Evolutionary conservation across 2,797 vertebrate species (phyloP).

Genomic region (Muscicapa striata): DNA sequence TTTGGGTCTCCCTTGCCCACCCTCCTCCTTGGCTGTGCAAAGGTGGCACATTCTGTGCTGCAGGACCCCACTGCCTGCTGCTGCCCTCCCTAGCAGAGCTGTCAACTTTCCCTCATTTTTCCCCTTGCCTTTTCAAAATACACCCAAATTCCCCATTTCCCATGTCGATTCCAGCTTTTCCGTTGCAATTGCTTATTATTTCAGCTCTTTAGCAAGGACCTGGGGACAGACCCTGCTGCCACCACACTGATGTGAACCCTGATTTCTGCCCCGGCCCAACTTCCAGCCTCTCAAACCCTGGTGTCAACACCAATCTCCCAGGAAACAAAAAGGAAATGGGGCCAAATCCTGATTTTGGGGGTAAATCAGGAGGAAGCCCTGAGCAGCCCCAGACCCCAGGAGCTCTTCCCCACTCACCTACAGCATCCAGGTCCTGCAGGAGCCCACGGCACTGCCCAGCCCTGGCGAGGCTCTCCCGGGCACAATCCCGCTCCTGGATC

Average conservation of each 20-base stretch:
- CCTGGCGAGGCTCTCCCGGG: background rate
- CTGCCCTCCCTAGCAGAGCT: fast-evolving
- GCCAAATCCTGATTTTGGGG: background rate
- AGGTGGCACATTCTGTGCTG: fast-evolving
- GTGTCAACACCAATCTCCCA: fast-evolving
- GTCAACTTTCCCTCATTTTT: background rate
- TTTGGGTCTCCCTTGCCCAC: background rate
- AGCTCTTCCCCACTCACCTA: constrained; percentile 26
- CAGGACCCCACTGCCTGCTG: fast-evolving
- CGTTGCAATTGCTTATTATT: fast-evolving
- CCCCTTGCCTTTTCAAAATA: fast-evolving
- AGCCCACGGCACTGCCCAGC: fast-evolving
- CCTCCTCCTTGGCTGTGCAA: background rate
- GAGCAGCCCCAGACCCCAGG: fast-evolving
- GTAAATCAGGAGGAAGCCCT: background rate
- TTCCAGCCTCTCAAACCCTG: background rate
- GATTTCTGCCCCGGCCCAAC: fast-evolving
- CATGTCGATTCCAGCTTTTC: background rate
- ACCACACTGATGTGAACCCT: fast-evolving
- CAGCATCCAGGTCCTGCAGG: background rate
- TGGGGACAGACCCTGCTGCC: background rate
- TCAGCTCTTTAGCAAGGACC: background rate
- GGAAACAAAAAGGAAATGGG: fast-evolving
- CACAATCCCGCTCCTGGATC: fast-evolving
- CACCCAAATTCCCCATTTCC: background rate